Evolutionary conservation across 2,888 invertebrate species (phyloP).

Genomic region (Junonia oenone): DNA sequence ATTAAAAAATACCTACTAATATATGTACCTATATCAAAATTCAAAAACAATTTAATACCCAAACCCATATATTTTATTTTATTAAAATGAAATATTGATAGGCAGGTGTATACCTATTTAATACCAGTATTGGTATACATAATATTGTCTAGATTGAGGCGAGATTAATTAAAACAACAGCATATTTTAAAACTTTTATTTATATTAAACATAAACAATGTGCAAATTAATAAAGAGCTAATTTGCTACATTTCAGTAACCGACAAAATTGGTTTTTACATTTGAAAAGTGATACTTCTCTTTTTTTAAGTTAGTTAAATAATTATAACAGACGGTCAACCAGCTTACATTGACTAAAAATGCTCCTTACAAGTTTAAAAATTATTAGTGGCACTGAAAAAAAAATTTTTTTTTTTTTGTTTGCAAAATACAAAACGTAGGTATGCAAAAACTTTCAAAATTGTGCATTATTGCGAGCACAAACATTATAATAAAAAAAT

Average conservation of each 20-base stretch:
- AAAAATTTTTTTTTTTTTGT: constrained; percentile 15
- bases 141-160: too few species aligned
- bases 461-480: constrained; percentile 65
- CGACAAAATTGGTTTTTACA: constrained; percentile 32
- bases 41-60: too few species aligned
- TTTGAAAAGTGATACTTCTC: constrained; percentile 42
- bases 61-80: too few species aligned
- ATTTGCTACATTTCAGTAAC: constrained; percentile 36
- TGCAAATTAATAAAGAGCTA: constrained; percentile 52
- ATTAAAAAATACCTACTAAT: too few species aligned
- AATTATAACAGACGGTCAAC: constrained; percentile 47
- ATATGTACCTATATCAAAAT: too few species aligned
- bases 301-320: constrained; percentile 43
- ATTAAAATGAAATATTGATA: too few species aligned
- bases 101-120: too few species aligned
- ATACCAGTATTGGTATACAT: too few species aligned
- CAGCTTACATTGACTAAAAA: constrained; percentile 63
- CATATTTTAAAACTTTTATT: constrained; percentile 60
- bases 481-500: constrained; percentile 27
- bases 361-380: constrained; percentile 50
- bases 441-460: constrained; percentile 42
- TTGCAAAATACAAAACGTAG: constrained; percentile 25
- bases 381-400: constrained; percentile 57
- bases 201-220: constrained; percentile 74
- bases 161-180: constrained; percentile 27